Base-by-base conservation (phyloP, 2,888 invertebrate species). In the Oxyscelio sp. region DNA sequence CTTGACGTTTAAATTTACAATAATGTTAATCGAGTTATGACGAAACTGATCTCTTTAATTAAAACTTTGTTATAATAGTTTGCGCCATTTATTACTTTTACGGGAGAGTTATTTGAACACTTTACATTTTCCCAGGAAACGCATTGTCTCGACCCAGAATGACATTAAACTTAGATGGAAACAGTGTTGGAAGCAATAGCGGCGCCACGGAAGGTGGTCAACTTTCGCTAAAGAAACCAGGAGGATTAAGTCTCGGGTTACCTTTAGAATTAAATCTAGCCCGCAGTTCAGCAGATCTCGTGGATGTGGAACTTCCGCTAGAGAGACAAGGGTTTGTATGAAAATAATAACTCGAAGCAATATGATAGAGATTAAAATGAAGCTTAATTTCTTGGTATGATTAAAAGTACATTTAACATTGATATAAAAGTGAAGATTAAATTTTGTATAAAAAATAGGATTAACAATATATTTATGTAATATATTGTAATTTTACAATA, bases 301-400 rank as follows among this genome's bases (percentile, higher is more conserved):
- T 98, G 87, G 98, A 98, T 92, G 96, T 97, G 5, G 95, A 96
- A 86, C 95, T 98, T 89, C 97, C 98, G 86, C 95, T 98, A 87
- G 97, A 98, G 93, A 96, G 97, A 94, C 98, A 98, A 95, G 97
- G 97, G 98, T 98, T 94, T 85, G 82, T 85, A 59, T 22, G 17
- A 27, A 27, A 43, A 8, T 54, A 15, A 9, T 34, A 65, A 22
- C 19, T 22, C 48, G 19, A 34, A 54, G 6, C 15, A 63, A 38
- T 52, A 17, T 50, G 34, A 11, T 9, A 34, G 27, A 34, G 9
- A 11, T 34, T 34, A 34, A 34, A 34, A 8, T 4, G 5, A 34
- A 34, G 9, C 34, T 9, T 2, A 58, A 24, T 31, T 13, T 45
- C n/a, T n/a, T n/a, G n/a, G 8, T 48, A 24, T 19, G 9, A 52